These are phyloP conservation scores for Gambelia wislizenii DNA, from an alignment of 2,797 vertebrate species.

Conservation along the genomic window DNA sequence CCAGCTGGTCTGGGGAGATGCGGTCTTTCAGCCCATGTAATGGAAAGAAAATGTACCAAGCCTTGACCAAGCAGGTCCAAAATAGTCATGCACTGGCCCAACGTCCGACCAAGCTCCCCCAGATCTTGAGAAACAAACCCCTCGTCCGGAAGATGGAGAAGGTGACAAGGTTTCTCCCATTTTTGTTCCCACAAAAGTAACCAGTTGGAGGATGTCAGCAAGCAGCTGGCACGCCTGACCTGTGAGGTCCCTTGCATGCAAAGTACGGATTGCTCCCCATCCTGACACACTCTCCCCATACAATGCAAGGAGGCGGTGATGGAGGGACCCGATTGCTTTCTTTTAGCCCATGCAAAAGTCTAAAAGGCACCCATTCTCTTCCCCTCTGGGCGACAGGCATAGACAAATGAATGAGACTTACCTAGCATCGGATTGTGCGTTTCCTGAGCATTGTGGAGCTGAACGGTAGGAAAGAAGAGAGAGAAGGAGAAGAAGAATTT, in stretches of 20 bases:
- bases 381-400: not conserved
- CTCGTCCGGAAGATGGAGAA: not conserved
- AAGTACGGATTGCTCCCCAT: not conserved
- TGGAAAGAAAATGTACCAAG: too few relatives aligned
- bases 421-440: not conserved
- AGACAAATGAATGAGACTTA: not conserved
- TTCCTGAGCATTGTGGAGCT: not conserved
- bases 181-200: not conserved
- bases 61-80: not conserved
- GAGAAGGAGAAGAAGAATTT: not conserved
- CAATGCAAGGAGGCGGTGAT: not conserved
- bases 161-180: not conserved
- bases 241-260: not conserved
- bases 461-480: not conserved
- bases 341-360: not conserved
- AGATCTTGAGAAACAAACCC: not conserved
- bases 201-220: not conserved
- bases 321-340: not conserved
- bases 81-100: not conserved
- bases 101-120: not conserved
- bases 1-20: too few relatives aligned
- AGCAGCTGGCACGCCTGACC: not conserved
- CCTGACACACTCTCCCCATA: not conserved
- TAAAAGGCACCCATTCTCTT: not conserved
- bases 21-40: too few relatives aligned